These are phyloP conservation scores for Chrysaora quinquecirrha DNA, from an alignment of 30 jellyfish, hydroid and myxozoan species.

Conservation along the genomic window DNA sequence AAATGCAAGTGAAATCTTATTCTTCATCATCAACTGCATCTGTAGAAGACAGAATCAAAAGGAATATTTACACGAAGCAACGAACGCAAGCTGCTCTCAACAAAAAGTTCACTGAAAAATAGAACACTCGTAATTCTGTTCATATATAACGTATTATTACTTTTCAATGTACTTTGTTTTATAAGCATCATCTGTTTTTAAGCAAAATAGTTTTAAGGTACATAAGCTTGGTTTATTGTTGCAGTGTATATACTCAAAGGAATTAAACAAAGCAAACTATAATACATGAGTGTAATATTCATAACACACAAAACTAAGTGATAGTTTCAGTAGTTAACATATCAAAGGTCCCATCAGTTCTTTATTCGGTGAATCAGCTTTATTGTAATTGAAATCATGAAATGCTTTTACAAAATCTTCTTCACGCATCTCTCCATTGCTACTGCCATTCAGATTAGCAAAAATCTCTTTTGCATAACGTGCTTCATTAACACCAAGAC, in stretches of 20 bases:
- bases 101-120: conserved; percentile 81
- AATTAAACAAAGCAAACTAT: too few relatives aligned
- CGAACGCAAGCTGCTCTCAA: conserved; percentile 88
- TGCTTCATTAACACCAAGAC: conserved; percentile 54
- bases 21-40: conserved; percentile 71
- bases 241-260: too few relatives aligned
- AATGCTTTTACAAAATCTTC: conserved; percentile 32
- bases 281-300: too few relatives aligned
- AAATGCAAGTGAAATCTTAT: conserved; percentile 76
- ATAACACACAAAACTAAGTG: too few relatives aligned
- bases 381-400: conserved; percentile 30
- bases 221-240: too few relatives aligned
- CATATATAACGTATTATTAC: too few relatives aligned
- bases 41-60: conserved; percentile 88
- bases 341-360: conserved; percentile 59
- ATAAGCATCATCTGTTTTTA: too few relatives aligned
- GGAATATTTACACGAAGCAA: conserved; percentile 88
- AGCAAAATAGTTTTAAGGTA: too few relatives aligned
- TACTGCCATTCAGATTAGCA: conserved; percentile 13
- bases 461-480: conserved; percentile 19
- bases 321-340: too few relatives aligned
- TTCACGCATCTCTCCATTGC: conserved; percentile 8
- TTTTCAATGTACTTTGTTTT: too few relatives aligned
- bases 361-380: conserved; percentile 27
- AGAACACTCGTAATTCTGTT: too few relatives aligned